Evolutionary conservation across 1,140 invertebrate species (phyloP).

Genomic region (Tetramorium alpestre): DNA sequence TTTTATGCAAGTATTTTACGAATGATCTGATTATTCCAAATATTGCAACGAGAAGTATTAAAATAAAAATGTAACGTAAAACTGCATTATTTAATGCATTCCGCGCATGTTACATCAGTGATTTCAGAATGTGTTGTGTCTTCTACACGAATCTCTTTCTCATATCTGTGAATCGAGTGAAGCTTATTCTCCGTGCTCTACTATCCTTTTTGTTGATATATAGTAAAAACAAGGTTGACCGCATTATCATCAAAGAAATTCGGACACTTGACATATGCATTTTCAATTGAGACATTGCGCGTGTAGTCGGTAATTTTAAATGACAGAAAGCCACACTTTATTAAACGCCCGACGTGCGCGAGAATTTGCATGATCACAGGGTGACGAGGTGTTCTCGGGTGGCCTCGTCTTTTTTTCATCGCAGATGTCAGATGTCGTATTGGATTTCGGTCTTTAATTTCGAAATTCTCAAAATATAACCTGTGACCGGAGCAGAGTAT

Average conservation of each 20-base stretch:
- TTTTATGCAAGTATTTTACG: background rate
- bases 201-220: background rate
- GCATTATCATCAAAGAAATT: background rate
- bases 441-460: background rate
- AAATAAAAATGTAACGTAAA: background rate
- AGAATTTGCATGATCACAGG: slow-evolving; percentile 47
- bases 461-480: background rate
- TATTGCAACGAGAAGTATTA: background rate
- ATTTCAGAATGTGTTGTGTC: background rate
- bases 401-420: background rate
- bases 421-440: background rate
- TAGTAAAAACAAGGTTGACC: background rate
- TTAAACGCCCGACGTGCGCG: slow-evolving; percentile 7
- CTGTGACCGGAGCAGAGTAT: background rate
- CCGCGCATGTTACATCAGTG: background rate
- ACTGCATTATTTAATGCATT: background rate
- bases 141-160: background rate
- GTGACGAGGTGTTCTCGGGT: slow-evolving; percentile 7
- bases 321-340: slow-evolving; percentile 36
- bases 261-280: background rate
- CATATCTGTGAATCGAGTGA: background rate
- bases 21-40: background rate
- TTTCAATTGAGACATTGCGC: slow-evolving; percentile 3
- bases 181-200: background rate
- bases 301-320: slow-evolving; percentile 30